Percentiles rank a stretch among this genome's conserved stretches.
These are phyloP conservation scores for Monomorium pharaonis DNA, from an alignment of 1,140 invertebrate genomes.

Conservation along the genomic window DNA sequence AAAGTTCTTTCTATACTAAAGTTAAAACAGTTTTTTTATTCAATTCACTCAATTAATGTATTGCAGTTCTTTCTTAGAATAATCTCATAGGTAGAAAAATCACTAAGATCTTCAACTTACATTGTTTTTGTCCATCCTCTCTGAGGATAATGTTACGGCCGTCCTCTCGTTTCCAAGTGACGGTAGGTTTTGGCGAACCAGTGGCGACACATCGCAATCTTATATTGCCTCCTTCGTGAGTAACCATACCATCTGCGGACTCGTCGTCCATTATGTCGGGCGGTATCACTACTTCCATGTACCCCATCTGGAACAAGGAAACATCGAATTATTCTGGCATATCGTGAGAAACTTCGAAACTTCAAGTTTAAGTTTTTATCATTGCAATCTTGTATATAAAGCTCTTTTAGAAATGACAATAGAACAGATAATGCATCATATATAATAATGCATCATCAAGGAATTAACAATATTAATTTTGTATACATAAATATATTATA, in stretches of 20 bases:
- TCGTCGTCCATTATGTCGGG: slow-evolving; percentile 91
- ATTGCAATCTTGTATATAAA: neutral
- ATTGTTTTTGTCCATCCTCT: slow-evolving; percentile 89
- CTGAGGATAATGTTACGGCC: slow-evolving; percentile 90
- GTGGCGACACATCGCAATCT: slow-evolving; percentile 92
- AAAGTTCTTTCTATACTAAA: neutral
- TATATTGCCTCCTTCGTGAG: slow-evolving; percentile 91
- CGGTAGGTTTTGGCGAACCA: slow-evolving; percentile 91
- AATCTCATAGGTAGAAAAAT: neutral
- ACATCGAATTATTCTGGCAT: neutral
- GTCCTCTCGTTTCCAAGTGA: slow-evolving; percentile 92
- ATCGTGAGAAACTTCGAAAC: neutral
- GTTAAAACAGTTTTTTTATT: neutral
- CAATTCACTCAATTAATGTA: neutral
- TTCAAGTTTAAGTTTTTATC: neutral
- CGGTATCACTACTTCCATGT: slow-evolving; percentile 93
- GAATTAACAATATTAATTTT: too few relatives aligned
- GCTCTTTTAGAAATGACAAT: neutral
- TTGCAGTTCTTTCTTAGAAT: neutral
- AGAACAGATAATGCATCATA: too few relatives aligned
- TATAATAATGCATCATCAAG: too few relatives aligned
- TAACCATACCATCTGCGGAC: slow-evolving; percentile 81
- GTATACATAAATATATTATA: too few relatives aligned
- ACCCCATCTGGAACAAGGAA: slow-evolving; percentile 89
- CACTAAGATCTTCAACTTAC: slow-evolving; percentile 80